Base-by-base conservation (phyloP, 2,888 invertebrate species). In the Dryobota labecula region DNA sequence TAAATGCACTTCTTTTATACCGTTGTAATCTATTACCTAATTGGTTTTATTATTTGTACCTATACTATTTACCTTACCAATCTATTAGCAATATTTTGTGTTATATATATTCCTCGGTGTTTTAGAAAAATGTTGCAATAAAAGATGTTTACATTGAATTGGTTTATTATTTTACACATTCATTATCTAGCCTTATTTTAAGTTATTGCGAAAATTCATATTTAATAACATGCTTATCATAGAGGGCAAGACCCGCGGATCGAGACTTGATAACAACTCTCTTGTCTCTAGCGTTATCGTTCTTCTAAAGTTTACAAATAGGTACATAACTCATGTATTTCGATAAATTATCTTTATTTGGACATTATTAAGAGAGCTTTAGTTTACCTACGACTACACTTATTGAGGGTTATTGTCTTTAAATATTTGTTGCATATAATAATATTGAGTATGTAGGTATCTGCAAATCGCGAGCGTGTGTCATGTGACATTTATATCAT, bases 91-190 rank as follows among this genome's bases (percentile, higher is more conserved):
- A 64, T 64, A 84, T 80, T 83, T 79, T 74, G 74, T 84, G 63
- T 80, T 76, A 69, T 78, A 62, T 78, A 62, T 78, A 63, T 68
- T 72, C 62, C 56, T 64, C 43, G 7, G 36, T 84, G 80, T 87
- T 82, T 84, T 80, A 82, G 82, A 79, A 57, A 79, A 81, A 83
- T 83, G 80, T 87, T 85, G 73, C 76, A 89, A 88, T 89, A 88
- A 88, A 76, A 75, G 66, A 83, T 86, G 82, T 86, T 88, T 85
- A 83, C 79, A 83, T 79, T 64, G 49, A 62, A 60, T 80, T 76
- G 61, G 66, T 87, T 88, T 81, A 86, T 81, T 89, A 69, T 57
- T 78, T 72, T 62, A 70, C 38, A 57, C 63, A 49, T n/a, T 33
- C n/a, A 70, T 69, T 83, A 61, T 68, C 65, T 75, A 65, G 69